A percentile compares a stretch with the other conserved stretches of the same genome.
Conservation (phyloP, 2,888 invertebrate genomes). For the Merodon equestris region DNA sequence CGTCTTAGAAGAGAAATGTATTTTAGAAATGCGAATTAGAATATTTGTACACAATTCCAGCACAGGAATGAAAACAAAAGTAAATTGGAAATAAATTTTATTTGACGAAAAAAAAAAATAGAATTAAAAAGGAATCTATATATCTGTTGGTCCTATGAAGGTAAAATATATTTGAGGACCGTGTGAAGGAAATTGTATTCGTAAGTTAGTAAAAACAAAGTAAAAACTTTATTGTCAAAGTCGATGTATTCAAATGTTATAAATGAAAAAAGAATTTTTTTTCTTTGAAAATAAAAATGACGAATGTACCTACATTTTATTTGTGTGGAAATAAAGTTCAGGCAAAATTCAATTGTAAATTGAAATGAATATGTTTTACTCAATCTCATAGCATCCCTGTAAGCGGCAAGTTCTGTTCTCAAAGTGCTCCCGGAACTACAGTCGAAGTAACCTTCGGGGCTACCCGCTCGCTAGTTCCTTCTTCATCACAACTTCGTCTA, state of each 20-base stretch:
- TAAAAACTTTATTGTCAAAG: conserved; percentile 51
- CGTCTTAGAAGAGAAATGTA: conserved; percentile 8
- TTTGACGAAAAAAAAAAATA: conserved; percentile 17
- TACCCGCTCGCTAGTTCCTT: no score
- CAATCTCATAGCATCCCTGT: neutral
- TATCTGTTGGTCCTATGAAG: conserved; percentile 45
- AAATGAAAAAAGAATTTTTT: conserved; percentile 26
- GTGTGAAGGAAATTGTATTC: conserved; percentile 34
- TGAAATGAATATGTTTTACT: neutral
- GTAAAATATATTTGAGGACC: no score
- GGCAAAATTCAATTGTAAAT: neutral
- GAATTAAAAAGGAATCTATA: conserved; percentile 24
- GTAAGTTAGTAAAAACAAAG: conserved; percentile 10
- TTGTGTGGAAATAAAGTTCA: conserved; percentile 49
- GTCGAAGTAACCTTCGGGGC: no score
- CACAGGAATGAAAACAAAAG: conserved; percentile 1
- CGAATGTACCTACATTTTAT: conserved; percentile 55
- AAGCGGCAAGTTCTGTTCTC: no score
- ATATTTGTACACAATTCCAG: conserved; percentile 25
- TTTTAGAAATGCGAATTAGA: conserved; percentile 4
- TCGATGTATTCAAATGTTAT: conserved; percentile 51
- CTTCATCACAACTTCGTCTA: no score
- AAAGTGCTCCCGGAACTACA: no score
- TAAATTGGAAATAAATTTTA: conserved; percentile 63
- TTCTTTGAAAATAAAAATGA: conserved; percentile 35